These are phyloP conservation scores for Oriolus oriolus DNA, from an alignment of 2,113 vertebrate species.

Conservation along the genomic window DNA sequence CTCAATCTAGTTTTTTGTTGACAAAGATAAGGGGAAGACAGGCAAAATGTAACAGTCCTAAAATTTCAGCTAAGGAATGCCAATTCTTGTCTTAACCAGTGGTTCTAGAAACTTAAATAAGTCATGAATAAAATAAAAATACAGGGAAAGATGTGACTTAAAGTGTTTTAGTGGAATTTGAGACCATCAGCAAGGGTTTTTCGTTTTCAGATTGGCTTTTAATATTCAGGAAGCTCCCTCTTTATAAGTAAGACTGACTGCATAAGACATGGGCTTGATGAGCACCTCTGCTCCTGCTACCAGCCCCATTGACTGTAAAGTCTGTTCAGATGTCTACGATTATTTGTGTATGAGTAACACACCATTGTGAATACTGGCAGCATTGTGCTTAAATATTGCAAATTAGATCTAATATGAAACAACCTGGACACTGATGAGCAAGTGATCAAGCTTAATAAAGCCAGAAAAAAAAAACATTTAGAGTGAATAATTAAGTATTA, in stretches of 20 bases:
- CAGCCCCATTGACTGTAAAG: background rate
- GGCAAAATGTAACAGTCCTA: background rate
- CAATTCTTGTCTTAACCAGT: background rate
- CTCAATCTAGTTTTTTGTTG: background rate
- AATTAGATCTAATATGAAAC: background rate
- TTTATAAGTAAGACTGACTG: background rate
- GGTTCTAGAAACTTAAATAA: background rate
- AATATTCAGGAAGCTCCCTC: background rate
- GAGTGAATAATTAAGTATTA: background rate
- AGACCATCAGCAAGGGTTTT: background rate
- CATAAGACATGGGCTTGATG: rapidly evolving
- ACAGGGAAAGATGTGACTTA: background rate
- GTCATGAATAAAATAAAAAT: background rate
- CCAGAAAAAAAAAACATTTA: background rate
- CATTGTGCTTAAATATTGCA: background rate
- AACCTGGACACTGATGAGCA: background rate
- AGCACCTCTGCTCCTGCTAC: background rate
- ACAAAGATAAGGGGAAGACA: background rate
- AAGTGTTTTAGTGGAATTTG: background rate
- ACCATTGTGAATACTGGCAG: background rate
- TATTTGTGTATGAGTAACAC: background rate
- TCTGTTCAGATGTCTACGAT: background rate
- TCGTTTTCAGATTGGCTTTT: background rate
- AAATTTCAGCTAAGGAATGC: background rate
- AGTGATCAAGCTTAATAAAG: background rate